These are phyloP conservation scores for Acrocera orbiculus DNA, from an alignment of 2,888 invertebrate species.

Conservation along the genomic window DNA sequence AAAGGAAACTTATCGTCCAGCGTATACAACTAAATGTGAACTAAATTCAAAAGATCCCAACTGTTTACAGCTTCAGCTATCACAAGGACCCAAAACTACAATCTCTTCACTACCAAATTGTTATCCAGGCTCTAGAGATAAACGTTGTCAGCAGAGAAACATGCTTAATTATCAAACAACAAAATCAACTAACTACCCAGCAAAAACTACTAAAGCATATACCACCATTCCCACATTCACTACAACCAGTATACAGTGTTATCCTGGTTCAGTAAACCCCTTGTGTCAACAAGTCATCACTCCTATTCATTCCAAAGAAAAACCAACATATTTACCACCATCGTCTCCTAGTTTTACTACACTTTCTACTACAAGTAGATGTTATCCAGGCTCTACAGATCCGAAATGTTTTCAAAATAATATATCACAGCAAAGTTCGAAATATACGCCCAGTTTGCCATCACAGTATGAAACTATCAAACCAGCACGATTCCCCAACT, in stretches of 20 bases:
- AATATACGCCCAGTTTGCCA: conserved; percentile 22
- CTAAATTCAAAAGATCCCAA: conserved; percentile 18
- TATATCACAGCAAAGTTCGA: conserved; percentile 11
- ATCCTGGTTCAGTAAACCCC: conserved; percentile 24
- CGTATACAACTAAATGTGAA: conserved; percentile 2
- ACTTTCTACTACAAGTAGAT: conserved; percentile 11
- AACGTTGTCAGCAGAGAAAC: conserved; percentile 20
- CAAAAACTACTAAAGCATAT: no score
- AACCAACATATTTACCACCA: no score
- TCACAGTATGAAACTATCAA: conserved; percentile 9
- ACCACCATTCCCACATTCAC: no score
- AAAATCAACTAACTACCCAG: no score
- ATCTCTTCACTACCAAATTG: conserved; percentile 15
- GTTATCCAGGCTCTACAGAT: conserved; percentile 27
- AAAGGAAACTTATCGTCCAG: not conserved
- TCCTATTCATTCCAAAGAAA: no score
- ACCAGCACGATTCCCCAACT: conserved; percentile 18
- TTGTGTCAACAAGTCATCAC: conserved; percentile 23
- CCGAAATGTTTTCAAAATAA: conserved; percentile 27
- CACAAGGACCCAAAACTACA: conserved; percentile 12
- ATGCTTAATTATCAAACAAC: no score
- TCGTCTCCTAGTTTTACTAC: conserved; percentile 19
- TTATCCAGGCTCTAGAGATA: conserved; percentile 22
- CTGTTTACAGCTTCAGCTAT: conserved; percentile 14
- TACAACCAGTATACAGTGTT: conserved; percentile 14